Base-by-base conservation (phyloP, 2,113 vertebrate species). In the Neolamprologus toae region DNA sequence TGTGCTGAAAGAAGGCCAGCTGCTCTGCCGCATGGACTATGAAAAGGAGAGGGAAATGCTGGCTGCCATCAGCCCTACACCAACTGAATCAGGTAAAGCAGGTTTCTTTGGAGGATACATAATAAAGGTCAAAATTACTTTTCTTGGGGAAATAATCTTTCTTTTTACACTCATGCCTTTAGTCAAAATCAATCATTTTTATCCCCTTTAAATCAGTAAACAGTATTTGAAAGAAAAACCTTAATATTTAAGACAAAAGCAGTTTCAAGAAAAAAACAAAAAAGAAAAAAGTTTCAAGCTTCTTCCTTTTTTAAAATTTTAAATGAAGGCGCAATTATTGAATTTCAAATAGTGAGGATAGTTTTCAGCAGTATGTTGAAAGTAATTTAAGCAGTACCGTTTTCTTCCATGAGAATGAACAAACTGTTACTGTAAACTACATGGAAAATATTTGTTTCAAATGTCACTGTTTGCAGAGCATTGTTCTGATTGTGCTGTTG, bases 31-130 rank as follows among this genome's bases (percentile, higher is more conserved):
- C 78, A 96, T 97, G 4, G 98, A 98, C 96, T 98, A 98, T 7
- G 97, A 98, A 94, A 98, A 98, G 95, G 98, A 98, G 95, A 96
- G 97, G 90, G 97, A 98, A 93, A 98, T 98, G 97, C 93, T 98
- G 63, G 97, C 97, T 0, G 96, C 97, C 4, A 97, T 98, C 92
- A 98, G 97, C 86, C 97, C 98, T 0, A 96, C 97, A 1, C 97
- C 97, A 57, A 98, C 97, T 0, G 97, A 98, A 88, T 98, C 97
- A 9, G 97, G 98, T 98, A 93, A 55, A 59, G 33, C 16, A 6
- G 31, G 17, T 78, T 80, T 80, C 80, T 55, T 16, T 5, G 1
- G 35, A 71, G 14, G 33, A 12, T 57, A 16, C n/a, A 47, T 47
- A 73, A 73, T 47, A 47, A 49, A 78, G 26, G 16, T 51, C 45